phyloP scores from a whole-genome alignment of 2,113 vertebrate genomes.

The Craseonycteris thonglongyai region DNA sequence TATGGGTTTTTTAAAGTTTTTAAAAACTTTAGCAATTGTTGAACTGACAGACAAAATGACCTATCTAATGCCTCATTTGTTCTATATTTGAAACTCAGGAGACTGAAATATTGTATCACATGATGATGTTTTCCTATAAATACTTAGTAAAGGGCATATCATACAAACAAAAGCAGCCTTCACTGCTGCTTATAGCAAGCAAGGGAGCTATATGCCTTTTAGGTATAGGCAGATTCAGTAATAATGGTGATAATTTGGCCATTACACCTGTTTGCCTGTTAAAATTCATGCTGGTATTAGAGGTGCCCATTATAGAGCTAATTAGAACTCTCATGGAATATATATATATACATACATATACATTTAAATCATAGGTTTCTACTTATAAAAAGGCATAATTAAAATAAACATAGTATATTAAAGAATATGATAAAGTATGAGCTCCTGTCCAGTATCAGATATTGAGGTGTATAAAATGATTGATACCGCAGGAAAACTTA shows the following conservation, averaged over 20 bases:
- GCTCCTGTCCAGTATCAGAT: background rate
- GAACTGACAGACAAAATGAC: conserved; percentile 57
- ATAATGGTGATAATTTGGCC: background rate
- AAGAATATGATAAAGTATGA: background rate
- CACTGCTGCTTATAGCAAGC: conserved; percentile 23
- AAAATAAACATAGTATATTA: conserved; percentile 52
- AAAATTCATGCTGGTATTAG: background rate
- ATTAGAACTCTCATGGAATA: background rate
- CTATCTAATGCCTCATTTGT: conserved; percentile 35
- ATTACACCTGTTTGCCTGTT: background rate
- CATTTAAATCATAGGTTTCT: background rate
- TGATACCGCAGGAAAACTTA: conserved; percentile 12
- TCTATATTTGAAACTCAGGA: conserved; percentile 58
- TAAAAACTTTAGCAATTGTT: conserved; percentile 68
- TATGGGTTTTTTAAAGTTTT: conserved; percentile 26
- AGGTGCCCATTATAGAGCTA: background rate
- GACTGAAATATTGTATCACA: conserved; percentile 64
- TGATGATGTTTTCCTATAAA: conserved; percentile 36
- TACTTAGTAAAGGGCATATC: conserved; percentile 51
- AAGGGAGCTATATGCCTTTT: background rate
- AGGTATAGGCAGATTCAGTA: background rate
- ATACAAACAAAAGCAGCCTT: conserved; percentile 42
- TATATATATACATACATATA: no score
- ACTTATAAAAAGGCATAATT: background rate
- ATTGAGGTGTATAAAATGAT: conserved; percentile 17